Conservation (phyloP, 2,797 vertebrate genomes). For the Pyrocephalus nanus region DNA sequence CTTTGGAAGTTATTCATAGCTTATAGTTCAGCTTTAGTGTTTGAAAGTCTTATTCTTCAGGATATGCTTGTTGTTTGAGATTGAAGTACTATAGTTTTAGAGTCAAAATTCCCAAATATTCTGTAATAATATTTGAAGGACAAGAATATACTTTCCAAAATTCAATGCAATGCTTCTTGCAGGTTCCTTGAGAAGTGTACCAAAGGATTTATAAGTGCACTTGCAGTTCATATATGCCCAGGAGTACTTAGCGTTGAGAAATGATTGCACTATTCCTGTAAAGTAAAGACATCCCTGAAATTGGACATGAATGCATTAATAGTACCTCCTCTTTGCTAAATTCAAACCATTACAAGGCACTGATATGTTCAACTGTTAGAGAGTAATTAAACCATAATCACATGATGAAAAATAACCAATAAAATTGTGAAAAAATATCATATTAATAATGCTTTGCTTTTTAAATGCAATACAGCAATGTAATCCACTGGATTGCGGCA, state of each 20-base stretch:
- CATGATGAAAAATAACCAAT: not conserved
- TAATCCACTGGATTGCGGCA: not conserved
- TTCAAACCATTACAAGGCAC: not conserved
- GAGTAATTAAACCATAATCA: constrained; percentile 16
- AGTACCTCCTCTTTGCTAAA: not conserved
- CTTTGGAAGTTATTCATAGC: not conserved
- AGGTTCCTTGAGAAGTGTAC: not conserved
- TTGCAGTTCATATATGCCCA: not conserved
- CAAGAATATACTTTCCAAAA: not conserved
- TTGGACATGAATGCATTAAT: not conserved
- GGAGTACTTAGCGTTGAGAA: not conserved
- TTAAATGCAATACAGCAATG: not conserved
- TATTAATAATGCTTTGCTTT: not conserved
- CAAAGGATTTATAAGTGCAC: not conserved
- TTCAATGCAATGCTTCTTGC: not conserved
- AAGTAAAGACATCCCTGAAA: not conserved
- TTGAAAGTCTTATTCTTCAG: not conserved
- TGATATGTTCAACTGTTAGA: not conserved
- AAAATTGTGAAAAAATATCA: not conserved
- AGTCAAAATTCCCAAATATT: not conserved
- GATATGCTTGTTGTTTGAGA: not conserved
- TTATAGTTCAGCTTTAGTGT: not conserved
- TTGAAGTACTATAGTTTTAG: not conserved
- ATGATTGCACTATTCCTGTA: not conserved
- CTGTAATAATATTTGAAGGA: not conserved